Evolutionary conservation across 2,113 vertebrate species (phyloP).

Genomic region (Girardinichthys multiradiatus): DNA sequence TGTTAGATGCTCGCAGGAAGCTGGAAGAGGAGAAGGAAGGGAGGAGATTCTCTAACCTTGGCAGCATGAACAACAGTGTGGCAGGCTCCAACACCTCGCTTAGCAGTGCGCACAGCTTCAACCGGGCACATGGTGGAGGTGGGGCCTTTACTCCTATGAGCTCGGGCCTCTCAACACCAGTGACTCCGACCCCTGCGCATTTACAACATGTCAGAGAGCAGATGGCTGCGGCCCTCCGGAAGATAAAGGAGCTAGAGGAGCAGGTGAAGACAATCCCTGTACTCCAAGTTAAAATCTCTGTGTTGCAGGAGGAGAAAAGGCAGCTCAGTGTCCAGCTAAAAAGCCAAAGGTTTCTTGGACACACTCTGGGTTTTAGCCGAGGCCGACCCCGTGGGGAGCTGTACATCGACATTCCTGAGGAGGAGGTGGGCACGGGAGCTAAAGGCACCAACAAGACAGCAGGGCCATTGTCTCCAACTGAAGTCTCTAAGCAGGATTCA

Average conservation of each 20-base stretch:
- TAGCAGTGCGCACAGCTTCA: conserved; percentile 82
- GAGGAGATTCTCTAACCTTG: conserved; percentile 78
- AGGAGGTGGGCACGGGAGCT: conserved; percentile 62
- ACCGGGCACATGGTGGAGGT: conserved; percentile 72
- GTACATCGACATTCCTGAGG: conserved; percentile 88
- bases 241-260: conserved; percentile 89
- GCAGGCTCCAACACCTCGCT: conserved; percentile 86
- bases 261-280: conserved; percentile 93
- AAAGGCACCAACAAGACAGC: conserved; percentile 37
- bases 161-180: conserved; percentile 88
- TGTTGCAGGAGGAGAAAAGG: conserved; percentile 91
- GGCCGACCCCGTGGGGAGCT: conserved; percentile 82
- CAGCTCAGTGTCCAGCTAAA: conserved; percentile 92
- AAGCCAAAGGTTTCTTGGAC: conserved; percentile 90
- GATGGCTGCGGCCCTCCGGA: conserved; percentile 88
- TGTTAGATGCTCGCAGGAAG: conserved; percentile 87
- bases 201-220: conserved; percentile 91
- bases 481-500: conserved; percentile 72
- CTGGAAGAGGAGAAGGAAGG: conserved; percentile 86
- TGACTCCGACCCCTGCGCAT: conserved; percentile 87
- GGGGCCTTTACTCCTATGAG: conserved; percentile 83
- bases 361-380: conserved; percentile 77
- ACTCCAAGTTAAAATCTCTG: conserved; percentile 91
- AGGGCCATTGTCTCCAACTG: conserved; percentile 68
- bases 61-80: conserved; percentile 85